Base-by-base conservation (phyloP, 1,140 invertebrate genomes). In the Drosophila leontia region DNA sequence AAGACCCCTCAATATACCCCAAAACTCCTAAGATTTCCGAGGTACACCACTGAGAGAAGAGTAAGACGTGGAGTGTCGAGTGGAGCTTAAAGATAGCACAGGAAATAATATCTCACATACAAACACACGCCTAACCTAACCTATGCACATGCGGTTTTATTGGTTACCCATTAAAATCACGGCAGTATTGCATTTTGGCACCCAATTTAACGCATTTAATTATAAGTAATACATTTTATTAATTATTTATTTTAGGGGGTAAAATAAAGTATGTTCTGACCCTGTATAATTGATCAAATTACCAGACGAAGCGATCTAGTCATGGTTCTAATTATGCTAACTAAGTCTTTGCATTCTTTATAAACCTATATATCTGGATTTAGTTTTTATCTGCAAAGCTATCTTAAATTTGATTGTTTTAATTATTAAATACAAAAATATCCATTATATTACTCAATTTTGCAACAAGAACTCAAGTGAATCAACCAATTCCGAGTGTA, bases 31-130 rank as follows among this genome's bases (percentile, higher is more conserved):
- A 37, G 17, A 37, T 37, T 23, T 9, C 7, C 17, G 3, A 12
- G 34, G 32, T 55, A 37, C 15, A 15, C 34, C 32, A 11, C n/a
- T 13, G 29, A 13, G 50, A 34, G 50, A 53, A 13, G 50, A 34
- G n/a, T 34, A 8, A 34, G 17, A 34, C 32, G 32, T 47, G 23
- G 1, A 67, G 34, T n/a, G 35, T 45, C 19, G 37, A 56, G 53
- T 39, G 39, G 17, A 35, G 56, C 57, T 83, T 55, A 19, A 76
- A 83, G 70, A 79, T 83, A 83, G 68, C 65, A 59, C 75, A 59
- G 68, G 62, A 78, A 82, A 71, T 65, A 80, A 77, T 78, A 80
- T 74, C 62, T 62, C 58, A 60, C 55, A 42, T 26, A 48, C 29
- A 26, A 7, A 34, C 32, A 55, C 42, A 8, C 13, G 12, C 4